Percentiles rank a stretch among this genome's conserved stretches.
phyloP scores from a whole-genome alignment of 2,113 vertebrate genomes.

The Saguinus midas region DNA sequence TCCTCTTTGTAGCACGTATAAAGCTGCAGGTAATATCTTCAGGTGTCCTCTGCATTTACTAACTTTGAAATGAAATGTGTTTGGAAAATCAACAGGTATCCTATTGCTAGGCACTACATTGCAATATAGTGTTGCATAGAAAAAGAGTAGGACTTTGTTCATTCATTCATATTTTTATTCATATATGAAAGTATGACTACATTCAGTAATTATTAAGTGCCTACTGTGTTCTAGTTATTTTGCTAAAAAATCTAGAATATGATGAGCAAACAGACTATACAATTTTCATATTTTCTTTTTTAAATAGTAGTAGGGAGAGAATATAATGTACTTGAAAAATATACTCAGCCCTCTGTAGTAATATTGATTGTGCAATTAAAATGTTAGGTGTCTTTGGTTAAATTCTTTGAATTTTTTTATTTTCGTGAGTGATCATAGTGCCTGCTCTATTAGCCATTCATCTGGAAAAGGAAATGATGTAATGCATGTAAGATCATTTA shows the following conservation, averaged over 20 bases:
- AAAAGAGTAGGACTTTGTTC: neutral
- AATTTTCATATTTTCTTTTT: neutral
- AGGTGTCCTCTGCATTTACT: neutral
- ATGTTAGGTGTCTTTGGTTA: neutral
- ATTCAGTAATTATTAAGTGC: neutral
- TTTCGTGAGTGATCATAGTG: neutral
- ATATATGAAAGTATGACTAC: neutral
- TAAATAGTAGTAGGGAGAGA: neutral
- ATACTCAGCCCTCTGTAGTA: neutral
- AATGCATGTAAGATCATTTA: neutral
- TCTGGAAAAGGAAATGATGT: neutral
- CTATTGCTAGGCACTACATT: neutral
- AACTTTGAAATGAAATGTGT: neutral
- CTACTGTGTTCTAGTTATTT: neutral
- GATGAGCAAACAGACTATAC: neutral
- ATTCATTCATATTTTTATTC: neutral
- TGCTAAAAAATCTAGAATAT: neutral
- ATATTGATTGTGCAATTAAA: neutral
- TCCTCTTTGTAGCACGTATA: neutral
- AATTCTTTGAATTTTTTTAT: neutral
- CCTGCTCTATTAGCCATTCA: neutral
- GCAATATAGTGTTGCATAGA: fast-evolving
- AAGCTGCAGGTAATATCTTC: neutral
- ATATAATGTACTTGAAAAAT: neutral
- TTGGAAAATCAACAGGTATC: neutral